Base-by-base conservation (phyloP, 2,113 vertebrate genomes). In the Micronycteris hirsuta region DNA sequence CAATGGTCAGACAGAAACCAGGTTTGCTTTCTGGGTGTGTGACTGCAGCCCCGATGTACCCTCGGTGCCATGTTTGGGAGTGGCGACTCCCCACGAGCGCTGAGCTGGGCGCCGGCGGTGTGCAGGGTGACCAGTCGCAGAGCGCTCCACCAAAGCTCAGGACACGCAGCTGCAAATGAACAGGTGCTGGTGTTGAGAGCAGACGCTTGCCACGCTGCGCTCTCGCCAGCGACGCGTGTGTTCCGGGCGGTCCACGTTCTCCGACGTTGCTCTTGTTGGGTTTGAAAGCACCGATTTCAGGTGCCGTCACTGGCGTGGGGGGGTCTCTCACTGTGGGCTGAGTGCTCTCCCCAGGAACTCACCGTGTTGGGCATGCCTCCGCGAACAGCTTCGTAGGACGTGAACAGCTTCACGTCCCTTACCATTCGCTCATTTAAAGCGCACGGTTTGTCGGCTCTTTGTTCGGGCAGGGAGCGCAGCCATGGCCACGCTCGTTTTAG, bases 101-200 rank as follows among this genome's bases (percentile, higher is more conserved):
- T n/a, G 41, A 43, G 5, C 36, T 10, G 33, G 56, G 4, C 56
- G 49, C 45, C 7, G 22, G 54, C 54, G 7, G 20, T 56, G 54
- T 56, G 54, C 8, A 3, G 54, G 54, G 54, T 3, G 8, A 2
- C 54, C 54, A 7, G 22, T 19, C 33, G 71, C 36, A 41, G 4
- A 31, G 20, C 19, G 24, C 68, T 28, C 11, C 63, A 52, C 13
- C 31, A 70, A 76, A 52, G 9, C 5, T 5, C 0, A 13, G 58
- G 45, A 36, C 19, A 19, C 38, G 2, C 26, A 54, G 26, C 56
- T 49, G 24, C 38, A 78, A 33, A 17, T 43, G 43, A 54, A 31
- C 4, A 14, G 6, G 7, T n/a, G 22, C 0, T 0, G 2, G 14
- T 16, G 13, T 45, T 71, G 31, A 20, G 31, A 4, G 11, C 7